Conservation (phyloP, 2,888 invertebrate genomes). For the Pantelozetes paolii region DNA sequence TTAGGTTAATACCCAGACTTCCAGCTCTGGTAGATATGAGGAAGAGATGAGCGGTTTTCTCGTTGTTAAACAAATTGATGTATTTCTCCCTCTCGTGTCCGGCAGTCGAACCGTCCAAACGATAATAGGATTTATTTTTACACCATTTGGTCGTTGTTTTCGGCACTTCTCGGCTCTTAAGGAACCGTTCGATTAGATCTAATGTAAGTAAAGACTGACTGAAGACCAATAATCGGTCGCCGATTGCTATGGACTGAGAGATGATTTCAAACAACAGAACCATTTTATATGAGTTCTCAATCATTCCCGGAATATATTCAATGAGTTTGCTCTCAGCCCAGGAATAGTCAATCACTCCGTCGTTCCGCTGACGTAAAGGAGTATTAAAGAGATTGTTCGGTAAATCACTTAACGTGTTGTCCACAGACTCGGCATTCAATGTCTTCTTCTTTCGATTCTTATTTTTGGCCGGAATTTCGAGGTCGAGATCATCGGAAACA, state of each 20-base stretch:
- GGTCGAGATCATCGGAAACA: conserved; percentile 49
- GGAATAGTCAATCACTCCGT: conserved; percentile 31
- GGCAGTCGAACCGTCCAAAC: conserved; percentile 91
- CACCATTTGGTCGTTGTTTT: conserved; percentile 63
- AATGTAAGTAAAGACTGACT: conserved; percentile 93
- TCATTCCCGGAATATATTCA: conserved; percentile 73
- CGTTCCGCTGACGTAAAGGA: background rate
- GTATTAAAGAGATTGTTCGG: conserved; percentile 5
- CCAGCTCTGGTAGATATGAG: conserved; percentile 95
- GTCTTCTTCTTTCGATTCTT: background rate
- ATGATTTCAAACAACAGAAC: conserved; percentile 85
- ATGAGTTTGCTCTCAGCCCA: conserved; percentile 35
- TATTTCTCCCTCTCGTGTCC: conserved; percentile 90
- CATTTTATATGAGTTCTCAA: conserved; percentile 93
- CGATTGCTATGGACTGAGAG: conserved; percentile 76
- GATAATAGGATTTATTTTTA: conserved; percentile 79
- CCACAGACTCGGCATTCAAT: background rate
- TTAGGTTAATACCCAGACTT: conserved; percentile 91
- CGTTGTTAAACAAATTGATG: conserved; percentile 91
- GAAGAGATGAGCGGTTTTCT: conserved; percentile 79
- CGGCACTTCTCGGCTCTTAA: conserved; percentile 65
- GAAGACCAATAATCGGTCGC: conserved; percentile 88
- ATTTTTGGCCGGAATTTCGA: conserved; percentile 49
- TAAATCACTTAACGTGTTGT: background rate
- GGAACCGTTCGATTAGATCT: conserved; percentile 88